phyloP scores from a whole-genome alignment of 2,797 vertebrate genomes.

The Simalia tracyae region DNA sequence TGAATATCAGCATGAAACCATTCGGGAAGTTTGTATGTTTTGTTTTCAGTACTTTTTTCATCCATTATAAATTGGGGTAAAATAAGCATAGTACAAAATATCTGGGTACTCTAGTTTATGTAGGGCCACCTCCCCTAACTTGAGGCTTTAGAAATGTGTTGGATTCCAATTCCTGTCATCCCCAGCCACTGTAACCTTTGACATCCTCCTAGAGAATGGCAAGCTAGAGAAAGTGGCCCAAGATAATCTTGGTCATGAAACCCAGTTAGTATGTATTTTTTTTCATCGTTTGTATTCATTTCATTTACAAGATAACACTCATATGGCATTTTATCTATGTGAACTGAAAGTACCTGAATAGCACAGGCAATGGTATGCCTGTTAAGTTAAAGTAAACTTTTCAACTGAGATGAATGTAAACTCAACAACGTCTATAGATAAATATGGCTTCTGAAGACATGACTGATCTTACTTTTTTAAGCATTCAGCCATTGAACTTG shows the following conservation, averaged over 20 bases:
- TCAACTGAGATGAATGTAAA: conserved; percentile 35
- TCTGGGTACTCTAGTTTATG: not conserved
- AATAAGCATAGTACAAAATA: not conserved
- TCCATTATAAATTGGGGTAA: not conserved
- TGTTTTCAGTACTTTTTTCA: not conserved
- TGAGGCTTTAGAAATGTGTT: not conserved
- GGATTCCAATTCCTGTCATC: not conserved
- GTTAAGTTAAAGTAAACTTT: conserved; percentile 33
- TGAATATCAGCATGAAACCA: not conserved
- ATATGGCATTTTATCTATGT: conserved; percentile 21
- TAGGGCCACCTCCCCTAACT: not conserved
- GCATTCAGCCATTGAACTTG: conserved; percentile 77
- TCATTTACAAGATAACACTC: conserved; percentile 1
- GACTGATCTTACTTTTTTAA: conserved; percentile 75
- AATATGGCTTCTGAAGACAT: conserved; percentile 72
- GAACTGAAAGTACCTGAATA: conserved; percentile 7
- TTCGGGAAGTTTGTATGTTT: not conserved
- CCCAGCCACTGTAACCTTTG: not conserved
- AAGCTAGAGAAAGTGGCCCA: not conserved
- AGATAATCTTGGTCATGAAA: conserved; percentile 22
- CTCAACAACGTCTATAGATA: conserved; percentile 54
- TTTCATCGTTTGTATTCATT: not conserved
- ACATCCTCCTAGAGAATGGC: not conserved
- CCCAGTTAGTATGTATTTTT: conserved; percentile 18
- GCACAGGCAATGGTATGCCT: conserved; percentile 10